These are phyloP conservation scores for Bufo gargarizans DNA, from an alignment of 2,113 vertebrate species.

Conservation along the genomic window DNA sequence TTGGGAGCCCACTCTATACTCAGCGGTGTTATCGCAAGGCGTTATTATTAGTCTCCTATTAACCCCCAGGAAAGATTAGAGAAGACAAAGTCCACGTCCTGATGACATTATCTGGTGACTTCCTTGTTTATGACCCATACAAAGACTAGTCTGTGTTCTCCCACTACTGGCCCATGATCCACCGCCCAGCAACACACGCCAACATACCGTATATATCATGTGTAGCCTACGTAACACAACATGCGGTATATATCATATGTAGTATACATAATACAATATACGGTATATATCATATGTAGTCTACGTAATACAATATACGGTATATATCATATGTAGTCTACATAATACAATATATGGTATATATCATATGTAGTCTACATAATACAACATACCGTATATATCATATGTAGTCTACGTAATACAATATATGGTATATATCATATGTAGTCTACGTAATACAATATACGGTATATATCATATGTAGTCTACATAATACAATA, in stretches of 20 bases:
- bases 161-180: background rate
- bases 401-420: too few species aligned
- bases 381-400: too few species aligned
- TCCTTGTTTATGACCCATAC: constrained; percentile 63
- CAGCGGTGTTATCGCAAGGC: constrained; percentile 59
- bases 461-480: too few species aligned
- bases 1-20: background rate
- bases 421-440: too few species aligned
- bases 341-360: too few species aligned
- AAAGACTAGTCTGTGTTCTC: constrained; percentile 1
- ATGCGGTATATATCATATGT: too few species aligned
- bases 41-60: constrained; percentile 40
- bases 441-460: too few species aligned
- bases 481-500: background rate
- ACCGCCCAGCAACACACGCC: background rate
- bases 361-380: too few species aligned
- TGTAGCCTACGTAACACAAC: too few species aligned
- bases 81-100: constrained; percentile 65
- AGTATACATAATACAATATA: background rate
- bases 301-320: too few species aligned
- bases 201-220: too few species aligned
- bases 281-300: background rate
- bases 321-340: too few species aligned
- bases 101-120: constrained; percentile 64
- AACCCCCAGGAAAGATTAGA: constrained; percentile 65